phyloP scores from a whole-genome alignment of 2,888 invertebrate species.

The Digitonthophagus gazella region DNA sequence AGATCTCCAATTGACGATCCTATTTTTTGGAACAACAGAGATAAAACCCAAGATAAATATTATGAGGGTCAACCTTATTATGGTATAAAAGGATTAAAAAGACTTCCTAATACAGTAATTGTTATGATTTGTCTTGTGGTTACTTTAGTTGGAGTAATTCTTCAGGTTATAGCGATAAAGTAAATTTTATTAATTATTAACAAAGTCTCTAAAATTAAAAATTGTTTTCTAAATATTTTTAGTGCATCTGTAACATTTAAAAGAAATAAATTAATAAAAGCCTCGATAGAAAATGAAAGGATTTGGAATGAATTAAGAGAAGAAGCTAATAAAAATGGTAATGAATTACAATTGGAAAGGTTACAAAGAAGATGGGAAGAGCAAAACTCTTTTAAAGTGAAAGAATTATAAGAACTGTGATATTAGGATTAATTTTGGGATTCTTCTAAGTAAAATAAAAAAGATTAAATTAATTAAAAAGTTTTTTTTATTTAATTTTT shows the following conservation, averaged over 20 bases:
- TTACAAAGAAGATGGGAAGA: constrained; percentile 33
- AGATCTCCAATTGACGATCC: constrained; percentile 48
- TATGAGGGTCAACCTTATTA: constrained; percentile 57
- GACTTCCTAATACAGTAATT: constrained; percentile 61
- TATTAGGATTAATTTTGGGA: neutral
- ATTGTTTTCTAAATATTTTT: constrained; percentile 33
- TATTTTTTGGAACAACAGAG: constrained; percentile 48
- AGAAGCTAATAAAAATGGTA: constrained; percentile 57
- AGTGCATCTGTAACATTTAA: constrained; percentile 58
- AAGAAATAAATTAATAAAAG: constrained; percentile 52
- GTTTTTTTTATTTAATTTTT: too few species aligned
- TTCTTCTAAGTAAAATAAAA: neutral
- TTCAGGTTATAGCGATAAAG: constrained; percentile 64
- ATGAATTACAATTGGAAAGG: constrained; percentile 54
- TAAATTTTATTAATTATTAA: constrained; percentile 41
- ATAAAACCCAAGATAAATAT: constrained; percentile 40
- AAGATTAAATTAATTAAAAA: neutral
- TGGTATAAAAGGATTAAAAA: constrained; percentile 60
- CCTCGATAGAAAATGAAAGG: constrained; percentile 54
- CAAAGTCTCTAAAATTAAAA: neutral
- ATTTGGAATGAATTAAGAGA: constrained; percentile 55
- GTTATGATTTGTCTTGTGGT: constrained; percentile 59
- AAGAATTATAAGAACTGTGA: neutral
- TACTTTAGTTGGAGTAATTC: constrained; percentile 57
- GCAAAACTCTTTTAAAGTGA: constrained; percentile 1